These are phyloP conservation scores for Petrosia ficiformis DNA, from an alignment of 37 sponge, comb jelly and placozoan species.

Conservation along the genomic window DNA sequence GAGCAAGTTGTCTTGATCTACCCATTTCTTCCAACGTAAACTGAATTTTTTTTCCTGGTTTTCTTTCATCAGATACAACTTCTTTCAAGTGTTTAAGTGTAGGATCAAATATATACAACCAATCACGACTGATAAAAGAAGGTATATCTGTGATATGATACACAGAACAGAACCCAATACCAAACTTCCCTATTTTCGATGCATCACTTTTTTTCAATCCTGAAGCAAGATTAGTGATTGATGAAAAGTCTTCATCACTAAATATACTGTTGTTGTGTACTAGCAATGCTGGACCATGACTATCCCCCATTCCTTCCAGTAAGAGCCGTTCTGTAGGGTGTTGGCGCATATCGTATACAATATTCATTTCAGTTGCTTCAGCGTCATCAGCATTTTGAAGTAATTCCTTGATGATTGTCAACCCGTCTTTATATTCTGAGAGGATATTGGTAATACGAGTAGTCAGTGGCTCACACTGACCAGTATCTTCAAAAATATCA, in stretches of 20 bases:
- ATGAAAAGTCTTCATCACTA: slow-evolving; percentile 74
- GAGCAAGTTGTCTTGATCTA: slow-evolving; percentile 34
- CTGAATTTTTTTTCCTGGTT: slow-evolving; percentile 50
- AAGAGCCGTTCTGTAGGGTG: slow-evolving; percentile 35
- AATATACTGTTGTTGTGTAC: slow-evolving; percentile 58
- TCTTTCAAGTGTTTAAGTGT: slow-evolving; percentile 33
- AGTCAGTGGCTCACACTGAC: slow-evolving; percentile 67
- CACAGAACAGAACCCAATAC: slow-evolving; percentile 75
- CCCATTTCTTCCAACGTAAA: slow-evolving; percentile 9
- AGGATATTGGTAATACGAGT: slow-evolving; percentile 65
- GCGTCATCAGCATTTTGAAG: slow-evolving; percentile 90
- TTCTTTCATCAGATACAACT: slow-evolving; percentile 15
- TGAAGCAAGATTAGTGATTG: slow-evolving; percentile 75
- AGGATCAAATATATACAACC: slow-evolving; percentile 68
- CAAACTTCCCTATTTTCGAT: slow-evolving; percentile 85
- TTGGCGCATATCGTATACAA: slow-evolving; percentile 52
- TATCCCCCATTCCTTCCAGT: slow-evolving; percentile 45
- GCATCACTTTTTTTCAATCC: slow-evolving; percentile 61
- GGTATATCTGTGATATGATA: slow-evolving; percentile 56
- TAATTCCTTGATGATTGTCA: slow-evolving; percentile 69
- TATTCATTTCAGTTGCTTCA: slow-evolving; percentile 63
- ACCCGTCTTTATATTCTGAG: slow-evolving; percentile 70
- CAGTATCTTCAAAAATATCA: slow-evolving; percentile 53
- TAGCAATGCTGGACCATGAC: slow-evolving; percentile 70
- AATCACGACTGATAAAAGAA: slow-evolving; percentile 59